Base-by-base conservation (phyloP, 2,888 invertebrate genomes). In the Cephus spinipes region DNA sequence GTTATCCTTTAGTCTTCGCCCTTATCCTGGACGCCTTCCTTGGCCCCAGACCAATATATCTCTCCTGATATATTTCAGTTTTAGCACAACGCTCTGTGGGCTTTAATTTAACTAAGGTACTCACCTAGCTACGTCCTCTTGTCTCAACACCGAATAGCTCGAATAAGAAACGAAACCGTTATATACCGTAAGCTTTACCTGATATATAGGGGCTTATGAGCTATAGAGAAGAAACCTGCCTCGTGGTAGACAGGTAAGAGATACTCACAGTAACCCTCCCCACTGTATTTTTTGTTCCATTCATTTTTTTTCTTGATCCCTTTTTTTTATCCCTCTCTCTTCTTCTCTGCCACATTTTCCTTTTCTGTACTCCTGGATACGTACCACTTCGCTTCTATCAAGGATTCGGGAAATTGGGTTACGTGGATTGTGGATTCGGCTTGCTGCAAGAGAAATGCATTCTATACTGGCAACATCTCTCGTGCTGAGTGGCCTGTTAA, bases 11-110 rank as follows among this genome's bases (percentile, higher is more conserved):
- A 81, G 80, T 80, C 81, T 82, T 80, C 80, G 79, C 77, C 80
- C 80, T 82, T 80, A 82, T 81, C 79, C 80, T 74, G 76, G 77
- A 79, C 81, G 71, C 76, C 77, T 79, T 80, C 79, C 79, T 79
- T 80, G 73, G 77, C 75, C 23, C 81, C 82, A 84, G 83, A 84
- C 84, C 83, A 79, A 86, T 86, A 86, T 85, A 85, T 86, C 85
- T 85, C 81, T 83, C 82, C 82, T 84, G 82, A 85, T 86, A 86
- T 86, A 87, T 86, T 85, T 86, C 83, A 85, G 85, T 84, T 86
- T 86, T 84, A 85, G 82, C 81, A 79, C 83, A 81, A 82, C 83
- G 77, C 78, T 81, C 79, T 79, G 79, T 79, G 81, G 83, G 81
- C 85, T 83, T 84, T 86, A 86, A 87, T 87, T 87, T 84, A 86